A percentile compares a stretch with the other conserved stretches of the same genome.
phyloP scores from a whole-genome alignment of 2,797 vertebrate genomes.

The Oreortyx pictus region DNA sequence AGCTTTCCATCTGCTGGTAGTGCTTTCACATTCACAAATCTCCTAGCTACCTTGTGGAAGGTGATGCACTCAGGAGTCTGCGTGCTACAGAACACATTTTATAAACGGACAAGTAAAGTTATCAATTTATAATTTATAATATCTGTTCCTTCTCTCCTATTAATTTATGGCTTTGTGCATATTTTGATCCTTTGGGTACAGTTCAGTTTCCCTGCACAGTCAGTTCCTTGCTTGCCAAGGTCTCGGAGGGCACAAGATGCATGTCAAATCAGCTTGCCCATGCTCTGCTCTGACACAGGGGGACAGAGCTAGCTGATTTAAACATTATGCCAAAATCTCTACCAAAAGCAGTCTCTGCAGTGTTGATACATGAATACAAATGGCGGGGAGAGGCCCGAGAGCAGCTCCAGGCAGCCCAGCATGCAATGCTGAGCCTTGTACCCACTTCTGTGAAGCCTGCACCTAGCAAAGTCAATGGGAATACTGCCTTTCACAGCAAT shows the following conservation, averaged over 20 bases:
- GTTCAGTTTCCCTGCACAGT: background rate
- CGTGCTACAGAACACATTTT: background rate
- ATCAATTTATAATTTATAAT: background rate
- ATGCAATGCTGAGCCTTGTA: rapidly evolving
- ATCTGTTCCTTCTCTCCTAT: background rate
- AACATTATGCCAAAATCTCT: background rate
- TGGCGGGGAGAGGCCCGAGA: background rate
- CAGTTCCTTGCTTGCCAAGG: background rate
- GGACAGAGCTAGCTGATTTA: background rate
- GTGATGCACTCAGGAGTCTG: background rate
- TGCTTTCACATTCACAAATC: slow-evolving; percentile 8
- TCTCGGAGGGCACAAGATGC: background rate
- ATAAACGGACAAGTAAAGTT: background rate
- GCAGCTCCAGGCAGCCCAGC: background rate
- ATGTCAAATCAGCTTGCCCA: rapidly evolving
- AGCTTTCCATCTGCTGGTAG: background rate
- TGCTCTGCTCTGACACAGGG: background rate
- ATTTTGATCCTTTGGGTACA: background rate
- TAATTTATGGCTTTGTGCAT: background rate
- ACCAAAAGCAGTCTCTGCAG: background rate
- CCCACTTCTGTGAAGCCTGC: background rate
- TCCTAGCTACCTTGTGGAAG: background rate
- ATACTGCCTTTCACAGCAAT: background rate
- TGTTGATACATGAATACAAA: background rate
- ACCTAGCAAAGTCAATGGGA: rapidly evolving